Base-by-base conservation (phyloP, 2,113 vertebrate species). In the Coryphaenoides rupestris region DNA sequence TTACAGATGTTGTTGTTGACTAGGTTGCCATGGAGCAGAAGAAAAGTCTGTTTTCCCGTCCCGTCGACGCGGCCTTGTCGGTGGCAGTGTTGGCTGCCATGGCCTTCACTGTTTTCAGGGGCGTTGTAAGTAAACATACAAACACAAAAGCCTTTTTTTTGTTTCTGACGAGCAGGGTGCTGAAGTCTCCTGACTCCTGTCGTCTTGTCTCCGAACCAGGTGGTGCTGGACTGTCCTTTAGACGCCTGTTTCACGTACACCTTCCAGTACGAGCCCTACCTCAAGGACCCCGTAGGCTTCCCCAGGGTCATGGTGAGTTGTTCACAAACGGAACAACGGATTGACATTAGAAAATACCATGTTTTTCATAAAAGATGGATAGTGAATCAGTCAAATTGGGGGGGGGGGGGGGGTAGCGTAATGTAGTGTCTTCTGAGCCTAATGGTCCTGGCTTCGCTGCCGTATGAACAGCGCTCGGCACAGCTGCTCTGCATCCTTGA, bases 251-350 rank as follows among this genome's bases (percentile, higher is more conserved):
- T 98, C 21, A 88, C 86, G 57, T 99, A 98, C 80, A 85, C 93
- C 62, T 96, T 97, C 80, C 95, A 93, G 81, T 94, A 91, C 1
- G 96, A 99, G 77, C 96, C 96, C 0, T 98, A 96, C 68, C 92
- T 99, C 80, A 92, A 93, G 17, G 96, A 98, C 73, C 94, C 94
- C 0, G 94, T 95, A 0, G 92, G 89, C 16, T 99, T 97, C 66
- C 92, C 96, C 21, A 94, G 91, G 67, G 82, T 98, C 57, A 95
- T 90, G 93, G 96, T 98, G 58, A 82, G 90, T 67, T 10, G 3
- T 33, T 12, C 10, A 40, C 50, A 58, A 4, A 3, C 12, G 14
- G 12, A 4, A 6, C 53, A 1, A 0, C n/a, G 16, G 33, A 21
- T 40, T 7, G 33, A 40, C 33, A 9, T 10, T 12, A 10, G 2